These are phyloP conservation scores for Prunella strophiata DNA, from an alignment of 2,797 vertebrate species.

Conservation along the genomic window DNA sequence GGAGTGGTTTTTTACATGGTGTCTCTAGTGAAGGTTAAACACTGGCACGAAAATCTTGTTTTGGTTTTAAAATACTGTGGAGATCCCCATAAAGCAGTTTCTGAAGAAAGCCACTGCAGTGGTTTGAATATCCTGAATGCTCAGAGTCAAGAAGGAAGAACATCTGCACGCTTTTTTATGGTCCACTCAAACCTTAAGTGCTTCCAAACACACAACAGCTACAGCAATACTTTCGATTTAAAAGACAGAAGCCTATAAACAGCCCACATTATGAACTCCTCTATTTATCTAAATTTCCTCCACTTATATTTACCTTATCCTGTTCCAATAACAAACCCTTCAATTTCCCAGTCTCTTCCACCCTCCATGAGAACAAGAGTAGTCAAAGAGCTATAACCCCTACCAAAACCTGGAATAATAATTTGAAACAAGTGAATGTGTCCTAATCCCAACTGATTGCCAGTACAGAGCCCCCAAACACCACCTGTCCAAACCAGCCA, in stretches of 20 bases:
- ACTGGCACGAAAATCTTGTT: background rate
- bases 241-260: background rate
- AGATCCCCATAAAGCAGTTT: background rate
- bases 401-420: background rate
- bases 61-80: background rate
- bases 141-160: background rate
- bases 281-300: background rate
- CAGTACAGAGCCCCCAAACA: background rate
- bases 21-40: background rate
- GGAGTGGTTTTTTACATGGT: background rate
- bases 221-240: background rate
- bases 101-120: background rate
- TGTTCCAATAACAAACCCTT: background rate
- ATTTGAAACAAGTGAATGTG: background rate
- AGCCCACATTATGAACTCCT: background rate
- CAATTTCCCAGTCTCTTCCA: background rate
- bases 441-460: background rate
- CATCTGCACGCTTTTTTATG: background rate
- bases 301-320: background rate
- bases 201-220: background rate
- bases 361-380: background rate
- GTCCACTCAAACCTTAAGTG: constrained; percentile 43
- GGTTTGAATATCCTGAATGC: background rate
- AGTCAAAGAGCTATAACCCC: background rate
- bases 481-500: background rate